Evolutionary conservation across 2,888 invertebrate genomes (phyloP), one percentile per base, ranked within the genome.

Genomic region (Meliscaeva auricollis): DNA sequence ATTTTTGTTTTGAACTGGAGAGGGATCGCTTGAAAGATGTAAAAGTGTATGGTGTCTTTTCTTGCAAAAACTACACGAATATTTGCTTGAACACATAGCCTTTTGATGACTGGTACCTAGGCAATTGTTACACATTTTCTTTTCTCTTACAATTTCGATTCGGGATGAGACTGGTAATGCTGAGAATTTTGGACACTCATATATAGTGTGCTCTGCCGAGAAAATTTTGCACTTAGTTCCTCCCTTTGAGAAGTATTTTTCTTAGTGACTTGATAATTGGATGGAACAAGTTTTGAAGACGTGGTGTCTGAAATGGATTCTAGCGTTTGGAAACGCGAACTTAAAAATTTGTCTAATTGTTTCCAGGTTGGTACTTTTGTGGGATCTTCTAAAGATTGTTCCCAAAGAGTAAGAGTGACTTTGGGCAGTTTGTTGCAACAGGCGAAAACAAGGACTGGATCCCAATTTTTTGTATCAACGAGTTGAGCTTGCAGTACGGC

Each of bases 1-100:
- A n/a, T n/a, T 15, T 46, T 46, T 2, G n/a, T 46, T 46, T 46
- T 15, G n/a, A 46, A n/a, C 7, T 46, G 46, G 8, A n/a, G 46
- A 8, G 46, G 46, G 3, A 46, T 17, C n/a, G n/a, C 8, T 6
- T 46, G 15, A 5, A 15, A 46, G 46, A 46, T 46, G 46, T 7
- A 46, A 46, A 15, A 46, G 46, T 46, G 46, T 15, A 46, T 46
- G 46, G 46, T 46, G 46, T n/a, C 46, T 46, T 46, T 46, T 46
- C 15, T 46, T 46, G 46, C 46, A 46, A n/a, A 46, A 46, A n/a
- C 46, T 46, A n/a, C 46, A 46, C 2, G 46, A 17, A 15, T 46
- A 46, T 46, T 46, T 46, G 46, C 46, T 46, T 8, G 46, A 46
- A n/a, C 46, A 46, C 2, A n/a, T 7, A 46, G 46, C 46, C 15